Conservation (phyloP, 2,888 invertebrate genomes). For the Cloeon dipterum region DNA sequence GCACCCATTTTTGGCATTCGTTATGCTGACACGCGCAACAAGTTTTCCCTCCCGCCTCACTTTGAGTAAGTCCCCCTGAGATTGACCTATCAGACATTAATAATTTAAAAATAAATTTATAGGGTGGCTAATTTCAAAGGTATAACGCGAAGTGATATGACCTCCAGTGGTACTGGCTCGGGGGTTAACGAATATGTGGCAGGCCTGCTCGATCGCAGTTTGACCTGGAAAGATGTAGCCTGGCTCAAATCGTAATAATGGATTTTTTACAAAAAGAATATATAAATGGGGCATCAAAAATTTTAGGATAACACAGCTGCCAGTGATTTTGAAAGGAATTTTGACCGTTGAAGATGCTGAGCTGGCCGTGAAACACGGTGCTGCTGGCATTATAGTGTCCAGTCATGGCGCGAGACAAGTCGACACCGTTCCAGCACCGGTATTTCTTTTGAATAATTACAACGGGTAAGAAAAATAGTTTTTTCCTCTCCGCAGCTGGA, state of each 20-base stretch:
- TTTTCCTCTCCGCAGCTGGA: constrained; percentile 35
- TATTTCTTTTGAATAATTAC: constrained; percentile 21
- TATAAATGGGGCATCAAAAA: not conserved
- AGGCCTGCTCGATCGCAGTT: constrained; percentile 48
- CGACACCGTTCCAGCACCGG: constrained; percentile 63
- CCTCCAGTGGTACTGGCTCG: constrained; percentile 31
- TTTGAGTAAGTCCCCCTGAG: constrained; percentile 48
- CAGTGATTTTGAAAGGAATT: constrained; percentile 69
- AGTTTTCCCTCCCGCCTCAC: constrained; percentile 59
- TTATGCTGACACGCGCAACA: constrained; percentile 58
- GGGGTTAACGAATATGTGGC: constrained; percentile 56
- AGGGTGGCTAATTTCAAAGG: constrained; percentile 65
- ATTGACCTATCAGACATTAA: too few relatives aligned
- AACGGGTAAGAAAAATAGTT: not conserved
- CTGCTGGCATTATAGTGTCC: constrained; percentile 64
- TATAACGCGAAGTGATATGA: constrained; percentile 22
- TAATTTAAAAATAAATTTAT: constrained; percentile 10
- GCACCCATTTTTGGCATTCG: constrained; percentile 69
- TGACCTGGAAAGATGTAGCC: constrained; percentile 68
- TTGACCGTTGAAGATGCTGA: constrained; percentile 68
- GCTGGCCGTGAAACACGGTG: constrained; percentile 46
- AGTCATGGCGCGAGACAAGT: constrained; percentile 87
- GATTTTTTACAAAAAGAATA: not conserved
- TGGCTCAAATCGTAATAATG: constrained; percentile 48
- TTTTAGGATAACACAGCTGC: constrained; percentile 37